Base-by-base conservation (phyloP, 2,113 vertebrate genomes). In the Gasterosteus aculeatus region DNA sequence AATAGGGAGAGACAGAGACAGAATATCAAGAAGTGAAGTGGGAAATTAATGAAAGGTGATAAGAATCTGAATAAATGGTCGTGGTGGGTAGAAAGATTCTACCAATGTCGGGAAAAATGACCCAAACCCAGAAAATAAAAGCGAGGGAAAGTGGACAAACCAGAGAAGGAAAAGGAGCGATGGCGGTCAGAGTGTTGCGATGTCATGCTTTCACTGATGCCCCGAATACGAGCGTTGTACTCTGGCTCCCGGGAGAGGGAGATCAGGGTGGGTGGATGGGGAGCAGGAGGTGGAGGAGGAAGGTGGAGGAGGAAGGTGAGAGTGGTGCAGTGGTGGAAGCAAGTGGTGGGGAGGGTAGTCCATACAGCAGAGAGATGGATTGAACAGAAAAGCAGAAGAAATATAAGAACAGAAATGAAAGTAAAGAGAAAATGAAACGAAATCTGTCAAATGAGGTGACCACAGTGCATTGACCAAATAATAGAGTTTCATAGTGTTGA, bases 141-240 rank as follows among this genome's bases (percentile, higher is more conserved):
- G 93, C 75, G 94, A 93, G 89, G 92, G 93, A 91, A 91, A 88
- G 75, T 85, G 83, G 93, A 97, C 97, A 64, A 96, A 99, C 97
- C 96, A 33, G 96, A 96, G 88, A 95, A 94, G 33, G 97, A 97
- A 93, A 96, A 95, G 88, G 97, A 96, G 68, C 95, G 95, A 86
- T 95, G 96, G 89, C 94, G 96, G 91, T 95, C 96, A 85, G 92
- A 88, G 75, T 86, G 86, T 93, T 94, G 93, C 75, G 88, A 87
- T 87, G 90, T 89, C 81, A 92, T 92, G 84, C 94, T 95, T 81
- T 93, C 94, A 89, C 92, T 92, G 88, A 96, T 91, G 87, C 94
- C 94, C 90, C 93, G 95, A 89, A 99, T 96, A 84, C 94, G 96
- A 94, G 96, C 96, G 85, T 98, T 98, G 96, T 99, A 99, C 6